Conservation (phyloP, 2,888 invertebrate species). For the Nephrotoma guestfalica region DNA sequence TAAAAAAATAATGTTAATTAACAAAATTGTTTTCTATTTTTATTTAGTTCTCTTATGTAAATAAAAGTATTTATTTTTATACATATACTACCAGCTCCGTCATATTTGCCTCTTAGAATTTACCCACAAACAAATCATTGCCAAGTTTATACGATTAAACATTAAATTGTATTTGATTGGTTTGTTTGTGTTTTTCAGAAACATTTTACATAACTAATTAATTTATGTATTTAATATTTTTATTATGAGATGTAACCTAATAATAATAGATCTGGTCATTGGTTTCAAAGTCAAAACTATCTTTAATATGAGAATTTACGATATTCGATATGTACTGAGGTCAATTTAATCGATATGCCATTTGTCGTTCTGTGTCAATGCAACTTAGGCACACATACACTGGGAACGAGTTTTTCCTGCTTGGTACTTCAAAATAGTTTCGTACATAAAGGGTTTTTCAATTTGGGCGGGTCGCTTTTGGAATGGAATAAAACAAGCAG, state of each 20-base stretch:
- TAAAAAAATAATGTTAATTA: not conserved
- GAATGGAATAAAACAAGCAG: no score
- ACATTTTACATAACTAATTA: not conserved
- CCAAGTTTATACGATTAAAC: not conserved
- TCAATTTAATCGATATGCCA: not conserved
- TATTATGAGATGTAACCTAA: not conserved
- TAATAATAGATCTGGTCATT: not conserved
- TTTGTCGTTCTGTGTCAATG: not conserved
- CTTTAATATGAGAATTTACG: not conserved
- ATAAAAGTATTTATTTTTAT: not conserved
- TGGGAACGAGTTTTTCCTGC: no score
- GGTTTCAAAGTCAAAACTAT: not conserved
- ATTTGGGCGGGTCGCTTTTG: no score
- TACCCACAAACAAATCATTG: not conserved
- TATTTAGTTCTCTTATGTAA: not conserved
- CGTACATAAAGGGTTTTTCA: no score
- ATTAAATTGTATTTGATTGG: not conserved
- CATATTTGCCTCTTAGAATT: not conserved
- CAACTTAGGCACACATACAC: not conserved
- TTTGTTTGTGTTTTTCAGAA: not conserved
- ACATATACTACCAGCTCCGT: not conserved
- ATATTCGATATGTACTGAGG: not conserved
- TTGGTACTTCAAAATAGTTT: no score
- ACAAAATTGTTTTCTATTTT: not conserved
- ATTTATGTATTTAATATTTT: no score